Base-by-base conservation (phyloP, 2,113 vertebrate species). In the Octodon degus region DNA sequence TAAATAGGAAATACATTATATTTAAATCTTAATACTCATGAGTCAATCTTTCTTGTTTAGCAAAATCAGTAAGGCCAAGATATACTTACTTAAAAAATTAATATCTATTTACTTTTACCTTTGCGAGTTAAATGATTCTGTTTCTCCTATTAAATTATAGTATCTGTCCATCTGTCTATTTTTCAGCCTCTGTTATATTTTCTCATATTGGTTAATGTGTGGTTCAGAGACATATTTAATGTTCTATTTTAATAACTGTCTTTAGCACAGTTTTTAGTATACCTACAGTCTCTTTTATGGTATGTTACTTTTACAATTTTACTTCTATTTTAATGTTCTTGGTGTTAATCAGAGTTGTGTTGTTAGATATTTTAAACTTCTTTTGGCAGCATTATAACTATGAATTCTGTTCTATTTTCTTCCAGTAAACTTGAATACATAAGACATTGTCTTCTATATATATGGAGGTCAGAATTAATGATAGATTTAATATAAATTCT, bases 251-350 rank as follows among this genome's bases (percentile, higher is more conserved):
- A 37, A 72, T 89, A 22, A 77, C 6, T 3, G 24, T 65, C 30
- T n/a, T 79, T n/a, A 88, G 30, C 3, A 24, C 17, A 8, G 85
- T 32, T 55, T 84, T 32, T 93, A 7, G 11, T 58, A 43, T 86
- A 63, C 62, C 68, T 55, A 25, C 11, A 65, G 10, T 55, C 22
- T 65, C 27, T 20, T 12, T 68, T 60, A 22, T 5, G 30, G 10
- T 84, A 1, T 91, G 19, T 70, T 76, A 40, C 4, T 47, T 70
- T 93, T 85, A 22, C 2, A 55, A 47, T 87, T 92, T 93, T 84
- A 87, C 80, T 84, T 65, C 89, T 84, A 87, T 85, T 87, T 65
- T 93, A 83, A 93, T 80, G 4, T 82, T 74, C 13, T 17, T 84
- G 30, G 17, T 92, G 30, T 87, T 92, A 89, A 94, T 89, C 81